Base-by-base conservation (phyloP, 2,113 vertebrate genomes). In the Ptyas mucosa region DNA sequence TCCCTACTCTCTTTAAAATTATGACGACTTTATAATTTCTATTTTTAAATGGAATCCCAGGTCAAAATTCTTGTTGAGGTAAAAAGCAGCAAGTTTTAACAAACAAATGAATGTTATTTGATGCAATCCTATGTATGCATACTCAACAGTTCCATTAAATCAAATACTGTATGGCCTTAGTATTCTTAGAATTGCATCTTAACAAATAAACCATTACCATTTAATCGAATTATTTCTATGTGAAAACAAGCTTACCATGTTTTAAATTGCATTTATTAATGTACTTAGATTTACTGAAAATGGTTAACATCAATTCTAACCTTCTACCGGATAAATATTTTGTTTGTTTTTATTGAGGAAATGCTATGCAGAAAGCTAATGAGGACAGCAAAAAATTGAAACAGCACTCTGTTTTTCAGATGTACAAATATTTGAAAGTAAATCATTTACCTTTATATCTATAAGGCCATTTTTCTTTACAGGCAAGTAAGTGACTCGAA, bases 401-500 rank as follows among this genome's bases (percentile, higher is more conserved):
- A 23, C 89, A 93, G 85, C 81, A 91, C 8, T 49, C 43, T 90
- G 10, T 43, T 81, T 34, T 39, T 81, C 75, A 81, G 34, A 81
- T 43, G 18, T 43, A 81, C 18, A 81, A 81, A 81, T 81, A 81
- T 20, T 81, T 81, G 34, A 81, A 81, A 81, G 34, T 21, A 81
- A 81, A 87, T 29, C 81, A 91, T 96, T 53, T 95, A 99, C 99
- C 98, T 99, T 97, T 90, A 99, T 94, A 94, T 99, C 98, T 88
- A 99, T 61, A 90, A 99, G 97, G 0, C 99, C 99, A 55, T 98
- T 99, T 55, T 90, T 97, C 96, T 98, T 96, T 10, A 99, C 99
- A 0, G 99, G 99, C n/a, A 99, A 98, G 93, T 99, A 99, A 0
- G 99, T 99, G 91, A 99, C 85, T 1, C 18, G 95, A 94, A 99